A percentile compares a stretch with the other conserved stretches of the same genome.
Evolutionary conservation across 2,888 invertebrate genomes (phyloP).

Genomic region (Portevinia maculata): DNA sequence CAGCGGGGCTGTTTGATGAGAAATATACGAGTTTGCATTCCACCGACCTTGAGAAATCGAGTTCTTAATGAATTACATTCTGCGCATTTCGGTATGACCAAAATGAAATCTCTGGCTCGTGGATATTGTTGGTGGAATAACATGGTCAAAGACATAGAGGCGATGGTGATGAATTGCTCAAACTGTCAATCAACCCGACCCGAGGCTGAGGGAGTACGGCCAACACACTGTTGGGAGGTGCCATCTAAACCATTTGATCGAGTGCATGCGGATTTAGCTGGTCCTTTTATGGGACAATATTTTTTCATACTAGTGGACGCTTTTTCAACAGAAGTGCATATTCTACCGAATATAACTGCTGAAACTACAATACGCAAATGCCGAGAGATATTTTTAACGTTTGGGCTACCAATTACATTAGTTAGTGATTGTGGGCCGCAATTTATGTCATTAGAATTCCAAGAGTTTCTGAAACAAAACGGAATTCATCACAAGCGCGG

Average conservation of each 20-base stretch:
- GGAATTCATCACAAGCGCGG: constrained; percentile 38
- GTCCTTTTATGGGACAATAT: constrained; percentile 20
- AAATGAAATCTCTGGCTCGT: constrained; percentile 25
- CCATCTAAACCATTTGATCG: constrained; percentile 5
- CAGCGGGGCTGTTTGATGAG: constrained; percentile 68
- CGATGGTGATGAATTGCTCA: not conserved
- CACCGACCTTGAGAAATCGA: constrained; percentile 1
- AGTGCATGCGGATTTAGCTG: constrained; percentile 20
- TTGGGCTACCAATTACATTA: constrained; percentile 52
- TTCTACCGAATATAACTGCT: constrained; percentile 67
- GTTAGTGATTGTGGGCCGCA: constrained; percentile 64
- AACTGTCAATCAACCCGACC: not conserved
- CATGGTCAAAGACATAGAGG: constrained; percentile 17
- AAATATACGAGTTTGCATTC: constrained; percentile 43
- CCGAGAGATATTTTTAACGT: constrained; percentile 52
- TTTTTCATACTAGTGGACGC: constrained; percentile 19
- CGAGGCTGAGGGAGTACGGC: not conserved
- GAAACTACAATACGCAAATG: constrained; percentile 61
- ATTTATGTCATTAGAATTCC: constrained; percentile 54
- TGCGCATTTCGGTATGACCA: constrained; percentile 34
- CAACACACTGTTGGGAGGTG: not conserved
- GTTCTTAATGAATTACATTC: constrained; percentile 25
- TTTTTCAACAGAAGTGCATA: constrained; percentile 18
- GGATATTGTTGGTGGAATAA: constrained; percentile 55
- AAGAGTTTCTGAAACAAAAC: constrained; percentile 57